A percentile compares a stretch with the other conserved stretches of the same genome.
Conservation (phyloP, 2,888 invertebrate genomes). For the Polylopha cassiicola region DNA sequence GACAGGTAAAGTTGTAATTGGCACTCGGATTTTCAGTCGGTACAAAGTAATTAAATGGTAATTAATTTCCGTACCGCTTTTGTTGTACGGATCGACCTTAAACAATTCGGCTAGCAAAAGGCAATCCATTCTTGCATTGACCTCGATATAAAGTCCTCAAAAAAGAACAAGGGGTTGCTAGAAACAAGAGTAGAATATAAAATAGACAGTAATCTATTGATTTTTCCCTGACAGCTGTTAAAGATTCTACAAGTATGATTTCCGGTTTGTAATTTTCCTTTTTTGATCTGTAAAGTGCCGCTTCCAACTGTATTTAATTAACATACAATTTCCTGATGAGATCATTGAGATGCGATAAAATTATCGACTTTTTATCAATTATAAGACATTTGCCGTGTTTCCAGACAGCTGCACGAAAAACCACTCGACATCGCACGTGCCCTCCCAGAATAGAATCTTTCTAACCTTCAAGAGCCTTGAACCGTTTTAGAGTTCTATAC, state of each 20-base stretch:
- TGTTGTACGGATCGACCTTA: too few relatives aligned
- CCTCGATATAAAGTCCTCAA: constrained; percentile 5
- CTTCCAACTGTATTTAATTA: too few relatives aligned
- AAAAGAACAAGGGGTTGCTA: constrained; percentile 6
- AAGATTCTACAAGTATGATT: constrained; percentile 2
- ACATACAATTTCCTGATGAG: too few relatives aligned
- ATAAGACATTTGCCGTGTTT: background rate
- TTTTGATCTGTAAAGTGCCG: too few relatives aligned
- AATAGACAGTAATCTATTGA: constrained; percentile 1
- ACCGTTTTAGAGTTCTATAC: constrained; percentile 19
- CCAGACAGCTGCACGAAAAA: constrained; percentile 14
- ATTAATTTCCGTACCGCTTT: too few relatives aligned
- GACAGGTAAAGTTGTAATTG: too few relatives aligned
- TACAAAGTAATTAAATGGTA: too few relatives aligned
- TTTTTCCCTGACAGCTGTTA: constrained; percentile 2
- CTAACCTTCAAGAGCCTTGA: constrained; percentile 25
- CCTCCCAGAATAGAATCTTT: constrained; percentile 21
- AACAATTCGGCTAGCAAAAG: background rate
- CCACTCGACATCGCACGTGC: constrained; percentile 19
- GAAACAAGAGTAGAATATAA: constrained; percentile 1
- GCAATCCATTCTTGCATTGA: constrained; percentile 3
- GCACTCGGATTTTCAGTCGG: too few relatives aligned
- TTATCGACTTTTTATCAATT: background rate
- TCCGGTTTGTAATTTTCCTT: constrained; percentile 12
- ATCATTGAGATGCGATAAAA: too few relatives aligned